These are phyloP conservation scores for Chrysemys picta DNA, from an alignment of 2,113 vertebrate genomes.

Conservation along the genomic window DNA sequence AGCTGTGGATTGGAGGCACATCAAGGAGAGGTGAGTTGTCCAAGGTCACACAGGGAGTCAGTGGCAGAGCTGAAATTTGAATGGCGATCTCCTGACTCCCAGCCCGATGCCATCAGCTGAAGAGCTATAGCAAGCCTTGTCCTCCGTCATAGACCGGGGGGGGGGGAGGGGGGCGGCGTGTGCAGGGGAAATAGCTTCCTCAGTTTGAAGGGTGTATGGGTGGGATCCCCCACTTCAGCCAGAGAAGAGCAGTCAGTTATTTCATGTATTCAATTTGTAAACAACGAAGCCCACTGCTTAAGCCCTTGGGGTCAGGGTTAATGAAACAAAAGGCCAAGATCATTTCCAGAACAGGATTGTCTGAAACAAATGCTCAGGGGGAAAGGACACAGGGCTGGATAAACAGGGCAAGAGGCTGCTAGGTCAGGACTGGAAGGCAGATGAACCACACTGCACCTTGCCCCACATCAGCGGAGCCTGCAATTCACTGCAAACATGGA, in stretches of 20 bases:
- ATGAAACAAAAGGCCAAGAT: background rate
- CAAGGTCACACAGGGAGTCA: fast-evolving
- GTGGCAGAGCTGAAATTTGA: background rate
- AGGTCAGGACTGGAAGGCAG: background rate
- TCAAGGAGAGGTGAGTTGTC: background rate
- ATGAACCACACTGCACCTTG: background rate
- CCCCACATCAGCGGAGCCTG: background rate
- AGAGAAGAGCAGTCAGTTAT: fast-evolving
- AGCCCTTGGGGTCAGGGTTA: background rate
- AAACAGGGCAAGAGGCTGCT: background rate
- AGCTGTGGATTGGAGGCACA: background rate
- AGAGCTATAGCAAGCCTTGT: background rate
- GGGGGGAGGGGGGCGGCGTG: background rate
- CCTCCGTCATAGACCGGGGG: background rate
- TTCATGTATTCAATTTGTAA: background rate
- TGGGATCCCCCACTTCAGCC: background rate
- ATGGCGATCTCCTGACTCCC: background rate
- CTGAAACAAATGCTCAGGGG: background rate
- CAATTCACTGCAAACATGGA: too few species aligned
- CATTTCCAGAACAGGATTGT: background rate
- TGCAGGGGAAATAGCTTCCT: background rate
- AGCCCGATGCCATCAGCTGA: background rate
- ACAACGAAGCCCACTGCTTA: too few species aligned
- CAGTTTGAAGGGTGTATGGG: background rate
- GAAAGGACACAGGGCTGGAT: background rate